phyloP scores from a whole-genome alignment of 2,888 invertebrate genomes.

The Chelonus formosanus region DNA sequence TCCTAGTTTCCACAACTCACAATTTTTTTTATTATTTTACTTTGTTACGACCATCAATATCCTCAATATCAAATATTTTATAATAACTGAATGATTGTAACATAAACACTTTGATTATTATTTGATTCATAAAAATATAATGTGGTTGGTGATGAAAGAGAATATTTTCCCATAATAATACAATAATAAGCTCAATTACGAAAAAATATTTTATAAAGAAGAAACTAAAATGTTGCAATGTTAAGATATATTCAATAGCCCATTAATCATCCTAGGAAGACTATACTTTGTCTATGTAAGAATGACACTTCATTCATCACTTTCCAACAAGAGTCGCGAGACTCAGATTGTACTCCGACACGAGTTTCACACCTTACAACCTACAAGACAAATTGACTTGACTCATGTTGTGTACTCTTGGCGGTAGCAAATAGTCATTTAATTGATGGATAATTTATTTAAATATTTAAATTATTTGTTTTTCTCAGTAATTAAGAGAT shows the following conservation, averaged over 20 bases:
- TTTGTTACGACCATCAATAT: neutral
- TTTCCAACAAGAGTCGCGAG: slow-evolving; percentile 5
- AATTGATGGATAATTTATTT: slow-evolving; percentile 1
- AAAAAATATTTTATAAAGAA: no score
- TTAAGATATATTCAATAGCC: no score
- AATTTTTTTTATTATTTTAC: slow-evolving; percentile 8
- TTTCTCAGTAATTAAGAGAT: no score
- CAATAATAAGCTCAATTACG: no score
- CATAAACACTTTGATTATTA: no score
- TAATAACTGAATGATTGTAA: no score
- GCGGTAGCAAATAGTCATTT: neutral
- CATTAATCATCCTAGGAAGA: no score
- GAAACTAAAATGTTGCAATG: no score
- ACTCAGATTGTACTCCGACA: neutral
- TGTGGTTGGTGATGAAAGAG: no score
- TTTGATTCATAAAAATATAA: no score
- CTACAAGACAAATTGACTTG: slow-evolving; percentile 18
- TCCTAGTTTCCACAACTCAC: slow-evolving; percentile 1
- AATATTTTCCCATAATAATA: no score
- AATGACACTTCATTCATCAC: slow-evolving; percentile 26
- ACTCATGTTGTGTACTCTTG: slow-evolving; percentile 10
- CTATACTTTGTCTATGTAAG: no score
- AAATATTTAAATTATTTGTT: slow-evolving; percentile 9
- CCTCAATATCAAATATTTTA: neutral
- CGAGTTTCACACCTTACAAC: slow-evolving; percentile 10